Base-by-base conservation (phyloP, 2,888 invertebrate genomes). In the Drosophila robusta region DNA sequence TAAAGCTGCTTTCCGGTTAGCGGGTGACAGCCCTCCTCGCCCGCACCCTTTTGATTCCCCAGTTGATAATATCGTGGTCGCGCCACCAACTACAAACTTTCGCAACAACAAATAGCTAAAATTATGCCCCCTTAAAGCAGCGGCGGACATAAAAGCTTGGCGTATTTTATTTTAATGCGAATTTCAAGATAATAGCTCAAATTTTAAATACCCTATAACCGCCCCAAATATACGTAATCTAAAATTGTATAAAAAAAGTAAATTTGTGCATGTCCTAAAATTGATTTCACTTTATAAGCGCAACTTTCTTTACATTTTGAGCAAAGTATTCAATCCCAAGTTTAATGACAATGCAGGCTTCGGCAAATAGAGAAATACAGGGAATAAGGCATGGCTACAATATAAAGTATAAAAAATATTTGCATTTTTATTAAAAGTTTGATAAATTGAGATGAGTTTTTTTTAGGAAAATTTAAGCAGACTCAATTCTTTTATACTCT, bases 371-470 rank as follows among this genome's bases (percentile, higher is more conserved):
- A 44, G 11, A 16, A 26, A 24, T 49, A 16, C 50, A 60, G 77
- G 61, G 60, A 47, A 67, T 70, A 44, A 12, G 12, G 57, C 50
- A 41, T 39, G 32, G 57, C n/a, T 63, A 50, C 41, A 46, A 8
- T 29, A 4, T n/a, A 34, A 60, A 65, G 50, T 49, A 44, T 61
- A 42, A 51, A 66, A 65, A 60, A 61, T 69, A 80, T 83, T 89
- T 89, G 84, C 87, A 83, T 83, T 89, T 82, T 83, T 83, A 83
- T 89, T 80, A 87, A 89, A 83, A 80, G 72, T 80, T 70, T 49
- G 67, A 79, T 80, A 80, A 87, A 80, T 76, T 75, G 65, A 69
- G 58, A 63, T 64, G 47, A 65, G 65, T 70, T 78, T 57, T 52
- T 49, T 52, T 54, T 69, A 22, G 14, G 8, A 50, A 71, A 66